phyloP scores from a whole-genome alignment of 2,113 vertebrate genomes.

The Crotalus horridus region DNA sequence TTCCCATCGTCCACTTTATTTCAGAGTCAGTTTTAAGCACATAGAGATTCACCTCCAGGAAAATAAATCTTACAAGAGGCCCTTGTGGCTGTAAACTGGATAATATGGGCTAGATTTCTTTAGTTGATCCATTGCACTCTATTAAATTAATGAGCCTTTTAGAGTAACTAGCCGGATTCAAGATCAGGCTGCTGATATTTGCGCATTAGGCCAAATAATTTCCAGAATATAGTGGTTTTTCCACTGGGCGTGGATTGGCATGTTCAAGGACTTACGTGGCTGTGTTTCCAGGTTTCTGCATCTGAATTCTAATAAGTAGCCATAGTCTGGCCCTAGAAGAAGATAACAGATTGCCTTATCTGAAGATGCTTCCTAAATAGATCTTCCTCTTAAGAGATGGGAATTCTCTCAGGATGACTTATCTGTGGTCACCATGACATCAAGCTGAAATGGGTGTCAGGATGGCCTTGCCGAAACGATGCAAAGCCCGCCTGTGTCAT shows the following conservation, averaged over 20 bases:
- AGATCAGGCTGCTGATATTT: neutral
- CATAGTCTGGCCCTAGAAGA: neutral
- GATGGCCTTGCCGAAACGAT: too few relatives aligned
- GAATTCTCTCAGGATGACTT: too few relatives aligned
- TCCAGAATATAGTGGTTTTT: neutral
- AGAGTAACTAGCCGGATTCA: neutral
- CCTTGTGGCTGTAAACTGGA: neutral
- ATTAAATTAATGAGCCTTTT: neutral
- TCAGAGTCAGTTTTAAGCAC: neutral
- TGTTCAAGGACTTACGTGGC: neutral
- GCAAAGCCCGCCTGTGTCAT: too few relatives aligned
- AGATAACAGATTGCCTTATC: neutral
- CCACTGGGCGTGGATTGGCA: neutral
- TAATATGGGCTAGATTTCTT: neutral
- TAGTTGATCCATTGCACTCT: constrained; percentile 1
- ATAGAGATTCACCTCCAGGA: too few relatives aligned
- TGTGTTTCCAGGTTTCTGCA: too few relatives aligned
- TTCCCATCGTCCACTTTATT: too few relatives aligned
- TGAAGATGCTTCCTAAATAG: neutral
- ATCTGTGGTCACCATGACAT: too few relatives aligned
- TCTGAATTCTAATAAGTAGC: too few relatives aligned
- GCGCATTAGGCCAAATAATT: neutral
- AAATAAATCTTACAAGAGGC: neutral
- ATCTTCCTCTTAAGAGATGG: too few relatives aligned
- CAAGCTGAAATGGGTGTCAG: too few relatives aligned